A percentile compares a stretch with the other conserved stretches of the same genome.
Conservation (phyloP, 2,797 vertebrate genomes). For the Parambassis ranga region DNA sequence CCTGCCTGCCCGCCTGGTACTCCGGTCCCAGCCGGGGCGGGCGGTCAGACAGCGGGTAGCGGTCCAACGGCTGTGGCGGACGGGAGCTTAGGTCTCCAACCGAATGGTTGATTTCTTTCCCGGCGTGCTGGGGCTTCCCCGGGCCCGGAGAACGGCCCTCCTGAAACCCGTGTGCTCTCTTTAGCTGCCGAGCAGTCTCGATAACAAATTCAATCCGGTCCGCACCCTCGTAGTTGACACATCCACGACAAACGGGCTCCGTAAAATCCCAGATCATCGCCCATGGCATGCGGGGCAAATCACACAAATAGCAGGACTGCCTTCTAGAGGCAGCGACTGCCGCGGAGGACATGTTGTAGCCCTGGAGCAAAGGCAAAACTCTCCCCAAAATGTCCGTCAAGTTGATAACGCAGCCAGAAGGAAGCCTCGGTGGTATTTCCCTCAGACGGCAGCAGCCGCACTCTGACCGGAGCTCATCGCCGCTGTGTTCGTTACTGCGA, state of each 20-base stretch:
- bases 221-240: conserved; percentile 93
- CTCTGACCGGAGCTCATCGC: conserved; percentile 61
- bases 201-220: conserved; percentile 91
- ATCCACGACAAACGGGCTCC: conserved; percentile 89
- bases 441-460: conserved; percentile 50
- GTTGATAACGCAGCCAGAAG: conserved; percentile 6
- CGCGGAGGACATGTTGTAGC: conserved; percentile 85
- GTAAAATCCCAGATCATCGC: conserved; percentile 94
- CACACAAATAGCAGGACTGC: conserved; percentile 91
- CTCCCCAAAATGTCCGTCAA: conserved; percentile 49
- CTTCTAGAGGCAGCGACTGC: conserved; percentile 88
- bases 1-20: conserved; percentile 69
- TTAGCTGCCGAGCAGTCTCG: conserved; percentile 89
- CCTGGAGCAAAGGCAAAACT: background rate
- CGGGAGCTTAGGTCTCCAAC: conserved; percentile 73
- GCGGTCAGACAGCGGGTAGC: conserved; percentile 86
- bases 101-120: conserved; percentile 78
- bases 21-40: conserved; percentile 81
- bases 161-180: conserved; percentile 89
- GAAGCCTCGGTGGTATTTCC: conserved; percentile 10
- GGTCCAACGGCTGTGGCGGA: conserved; percentile 86
- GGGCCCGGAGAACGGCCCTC: conserved; percentile 82
- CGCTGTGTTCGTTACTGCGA: conserved; percentile 52
- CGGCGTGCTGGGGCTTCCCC: conserved; percentile 74
- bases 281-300: conserved; percentile 95